These are phyloP conservation scores for Scelioninae gen. 1 DNA, from an alignment of 2,888 invertebrate species.

Conservation along the genomic window DNA sequence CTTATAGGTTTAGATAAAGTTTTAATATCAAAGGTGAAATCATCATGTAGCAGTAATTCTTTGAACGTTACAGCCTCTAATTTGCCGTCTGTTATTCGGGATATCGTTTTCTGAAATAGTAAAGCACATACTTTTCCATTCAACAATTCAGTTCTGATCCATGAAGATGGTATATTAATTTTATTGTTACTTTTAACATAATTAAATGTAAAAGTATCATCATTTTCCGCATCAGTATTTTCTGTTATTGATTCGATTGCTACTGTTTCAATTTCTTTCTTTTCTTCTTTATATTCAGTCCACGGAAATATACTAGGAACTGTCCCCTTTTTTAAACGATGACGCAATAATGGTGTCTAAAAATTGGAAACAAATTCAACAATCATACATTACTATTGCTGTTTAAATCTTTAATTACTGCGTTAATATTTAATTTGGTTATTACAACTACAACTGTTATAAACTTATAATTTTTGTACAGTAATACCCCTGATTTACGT, in stretches of 20 bases:
- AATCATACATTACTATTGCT: no score
- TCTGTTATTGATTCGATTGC: background rate
- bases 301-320: no score
- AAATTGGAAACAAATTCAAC: no score
- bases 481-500: no score
- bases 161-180: conserved; percentile 17
- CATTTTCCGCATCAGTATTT: background rate
- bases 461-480: no score
- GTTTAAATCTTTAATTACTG: no score
- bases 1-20: conserved; percentile 6
- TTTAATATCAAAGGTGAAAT: conserved; percentile 18
- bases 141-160: conserved; percentile 3
- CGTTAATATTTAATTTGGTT: no score
- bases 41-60: conserved; percentile 27
- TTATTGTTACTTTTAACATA: conserved; percentile 2
- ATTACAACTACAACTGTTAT: no score
- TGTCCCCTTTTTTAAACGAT: no score
- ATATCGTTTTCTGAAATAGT: conserved; percentile 4
- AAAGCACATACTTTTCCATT: conserved; percentile 16
- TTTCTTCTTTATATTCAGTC: no score
- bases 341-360: no score
- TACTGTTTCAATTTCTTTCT: no score
- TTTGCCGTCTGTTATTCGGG: conserved; percentile 11
- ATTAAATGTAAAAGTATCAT: conserved; percentile 8
- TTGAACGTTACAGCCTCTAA: conserved; percentile 17